Evolutionary conservation across 2,888 invertebrate genomes (phyloP).

Genomic region (Leptinotarsa juncta): DNA sequence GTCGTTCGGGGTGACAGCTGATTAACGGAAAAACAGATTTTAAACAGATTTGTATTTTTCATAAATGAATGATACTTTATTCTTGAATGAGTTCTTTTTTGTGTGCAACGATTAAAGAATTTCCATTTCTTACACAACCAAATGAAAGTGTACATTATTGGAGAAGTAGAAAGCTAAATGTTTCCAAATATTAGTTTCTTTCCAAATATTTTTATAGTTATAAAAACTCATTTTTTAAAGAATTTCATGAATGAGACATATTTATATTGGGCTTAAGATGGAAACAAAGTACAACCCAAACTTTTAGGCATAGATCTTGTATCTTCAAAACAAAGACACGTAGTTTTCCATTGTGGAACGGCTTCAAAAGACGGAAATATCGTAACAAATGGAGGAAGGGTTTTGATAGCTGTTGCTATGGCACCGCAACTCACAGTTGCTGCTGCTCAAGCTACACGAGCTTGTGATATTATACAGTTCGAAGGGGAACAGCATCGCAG

Average conservation of each 20-base stretch:
- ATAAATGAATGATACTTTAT: too few relatives aligned
- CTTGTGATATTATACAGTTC: slow-evolving; percentile 82
- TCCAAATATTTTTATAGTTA: not conserved
- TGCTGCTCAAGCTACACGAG: slow-evolving; percentile 77
- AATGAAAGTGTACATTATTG: too few relatives aligned
- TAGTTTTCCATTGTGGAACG: slow-evolving; percentile 90
- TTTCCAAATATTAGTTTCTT: too few relatives aligned
- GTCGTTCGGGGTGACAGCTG: too few relatives aligned
- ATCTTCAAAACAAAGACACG: slow-evolving; percentile 67
- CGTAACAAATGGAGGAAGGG: slow-evolving; percentile 91
- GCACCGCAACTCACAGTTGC: slow-evolving; percentile 78
- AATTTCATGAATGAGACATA: not conserved
- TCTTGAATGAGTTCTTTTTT: too few relatives aligned
- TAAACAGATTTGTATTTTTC: too few relatives aligned
- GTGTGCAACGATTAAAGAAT: too few relatives aligned
- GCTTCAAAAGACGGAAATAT: slow-evolving; percentile 66
- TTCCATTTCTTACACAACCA: too few relatives aligned
- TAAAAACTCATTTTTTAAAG: not conserved
- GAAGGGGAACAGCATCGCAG: slow-evolving; percentile 87
- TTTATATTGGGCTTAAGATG: not conserved
- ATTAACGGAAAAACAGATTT: too few relatives aligned
- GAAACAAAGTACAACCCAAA: too few relatives aligned
- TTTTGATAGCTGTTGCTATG: slow-evolving; percentile 83
- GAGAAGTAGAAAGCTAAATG: too few relatives aligned
- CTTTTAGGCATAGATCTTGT: slow-evolving; percentile 72